A percentile compares a stretch with the other conserved stretches of the same genome.
phyloP scores from a whole-genome alignment of 2,888 invertebrate genomes.

The Mesorhabditis spiculigera region DNA sequence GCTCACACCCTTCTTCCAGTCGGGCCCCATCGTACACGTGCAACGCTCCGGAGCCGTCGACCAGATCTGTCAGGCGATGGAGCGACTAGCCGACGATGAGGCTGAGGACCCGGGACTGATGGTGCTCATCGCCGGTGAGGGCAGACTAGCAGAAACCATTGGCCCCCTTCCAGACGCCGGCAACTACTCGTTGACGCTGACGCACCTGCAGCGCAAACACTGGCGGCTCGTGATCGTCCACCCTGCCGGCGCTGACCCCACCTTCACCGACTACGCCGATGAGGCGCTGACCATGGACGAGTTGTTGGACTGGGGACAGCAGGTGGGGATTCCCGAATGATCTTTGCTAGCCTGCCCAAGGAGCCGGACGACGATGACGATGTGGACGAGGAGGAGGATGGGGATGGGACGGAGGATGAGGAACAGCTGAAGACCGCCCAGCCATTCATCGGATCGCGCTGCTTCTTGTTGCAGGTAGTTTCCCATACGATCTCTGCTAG shows the following conservation, averaged over 20 bases:
- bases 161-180: slow-evolving; percentile 7
- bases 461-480: no score
- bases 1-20: not conserved
- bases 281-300: slow-evolving; percentile 8
- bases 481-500: no score
- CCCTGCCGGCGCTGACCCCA: not conserved
- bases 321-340: no score
- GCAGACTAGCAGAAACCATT: not conserved
- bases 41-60: not conserved
- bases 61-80: not conserved
- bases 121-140: not conserved
- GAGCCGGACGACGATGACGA: no score
- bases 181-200: slow-evolving; percentile 4
- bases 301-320: not conserved
- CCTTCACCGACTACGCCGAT: slow-evolving; percentile 6
- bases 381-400: no score
- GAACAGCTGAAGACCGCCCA: no score
- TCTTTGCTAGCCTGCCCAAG: no score
- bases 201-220: not conserved
- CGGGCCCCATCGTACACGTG: not conserved
- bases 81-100: not conserved
- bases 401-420: no score
- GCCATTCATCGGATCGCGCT: no score
- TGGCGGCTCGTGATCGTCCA: slow-evolving; percentile 9
- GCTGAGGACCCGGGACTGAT: not conserved